phyloP scores from a whole-genome alignment of 2,113 vertebrate species.

The Salvelinus sp. region DNA sequence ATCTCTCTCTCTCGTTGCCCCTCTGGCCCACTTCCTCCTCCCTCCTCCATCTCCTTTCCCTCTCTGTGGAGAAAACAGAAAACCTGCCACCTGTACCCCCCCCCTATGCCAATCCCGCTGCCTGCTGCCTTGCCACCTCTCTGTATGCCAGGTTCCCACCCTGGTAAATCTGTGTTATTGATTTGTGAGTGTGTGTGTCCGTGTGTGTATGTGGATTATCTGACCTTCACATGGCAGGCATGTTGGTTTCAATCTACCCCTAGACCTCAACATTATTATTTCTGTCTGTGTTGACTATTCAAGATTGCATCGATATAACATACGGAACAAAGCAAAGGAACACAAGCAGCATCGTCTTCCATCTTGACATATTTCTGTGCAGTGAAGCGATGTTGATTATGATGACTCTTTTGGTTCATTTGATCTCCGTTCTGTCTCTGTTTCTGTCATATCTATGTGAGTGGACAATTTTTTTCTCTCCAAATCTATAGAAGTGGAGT shows the following conservation, averaged over 20 bases:
- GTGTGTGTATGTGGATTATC: slow-evolving; percentile 25
- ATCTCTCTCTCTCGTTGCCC: slow-evolving; percentile 9
- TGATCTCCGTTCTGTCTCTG: slow-evolving; percentile 46
- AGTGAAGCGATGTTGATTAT: slow-evolving; percentile 63
- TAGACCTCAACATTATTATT: slow-evolving; percentile 41
- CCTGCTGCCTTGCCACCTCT: slow-evolving; percentile 26
- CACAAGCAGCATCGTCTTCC: slow-evolving; percentile 54
- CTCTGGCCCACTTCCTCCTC: neutral
- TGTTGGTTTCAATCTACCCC: slow-evolving; percentile 48
- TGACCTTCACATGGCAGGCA: slow-evolving; percentile 44
- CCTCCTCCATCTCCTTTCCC: slow-evolving; percentile 3
- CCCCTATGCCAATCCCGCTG: slow-evolving; percentile 13
- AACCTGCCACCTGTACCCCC: slow-evolving; percentile 8
- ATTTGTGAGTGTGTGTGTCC: slow-evolving; percentile 21
- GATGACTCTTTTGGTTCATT: slow-evolving; percentile 50
- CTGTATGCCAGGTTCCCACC: slow-evolving; percentile 35
- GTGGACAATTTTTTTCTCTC: slow-evolving; percentile 49
- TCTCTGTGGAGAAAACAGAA: slow-evolving; percentile 16
- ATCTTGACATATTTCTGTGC: slow-evolving; percentile 61
- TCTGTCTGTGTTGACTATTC: slow-evolving; percentile 39
- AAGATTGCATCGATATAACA: slow-evolving; percentile 30
- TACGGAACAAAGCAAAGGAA: slow-evolving; percentile 29
- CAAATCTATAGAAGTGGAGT: slow-evolving; percentile 64
- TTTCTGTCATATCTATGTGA: slow-evolving; percentile 36
- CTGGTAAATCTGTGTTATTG: slow-evolving; percentile 30